These are phyloP conservation scores for Bos javanicus DNA, from an alignment of 2,113 vertebrate species.

Conservation along the genomic window DNA sequence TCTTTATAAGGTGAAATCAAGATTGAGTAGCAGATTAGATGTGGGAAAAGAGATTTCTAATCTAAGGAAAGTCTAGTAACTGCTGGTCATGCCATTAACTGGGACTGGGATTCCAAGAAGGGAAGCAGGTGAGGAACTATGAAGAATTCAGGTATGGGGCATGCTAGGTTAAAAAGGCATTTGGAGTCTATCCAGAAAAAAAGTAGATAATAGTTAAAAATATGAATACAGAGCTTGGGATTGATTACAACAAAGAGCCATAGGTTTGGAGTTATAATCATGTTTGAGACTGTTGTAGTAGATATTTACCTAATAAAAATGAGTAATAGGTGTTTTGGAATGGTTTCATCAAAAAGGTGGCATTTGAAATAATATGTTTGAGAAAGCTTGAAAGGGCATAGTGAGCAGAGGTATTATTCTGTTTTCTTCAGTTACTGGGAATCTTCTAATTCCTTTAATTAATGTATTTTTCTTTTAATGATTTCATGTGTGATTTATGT, in stretches of 20 bases:
- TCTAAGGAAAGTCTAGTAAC: background rate
- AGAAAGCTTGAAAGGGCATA: background rate
- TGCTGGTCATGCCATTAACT: background rate
- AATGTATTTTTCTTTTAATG: constrained; percentile 27
- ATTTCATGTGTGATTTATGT: background rate
- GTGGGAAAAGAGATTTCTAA: background rate
- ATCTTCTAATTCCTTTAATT: constrained; percentile 5
- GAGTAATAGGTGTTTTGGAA: background rate
- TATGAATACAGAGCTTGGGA: background rate
- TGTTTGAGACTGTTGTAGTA: background rate
- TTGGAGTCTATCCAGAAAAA: background rate
- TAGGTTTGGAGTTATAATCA: background rate
- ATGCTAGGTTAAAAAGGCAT: background rate
- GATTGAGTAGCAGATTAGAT: background rate
- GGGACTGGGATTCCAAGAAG: background rate
- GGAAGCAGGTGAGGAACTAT: background rate
- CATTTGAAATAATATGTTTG: background rate
- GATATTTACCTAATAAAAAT: background rate
- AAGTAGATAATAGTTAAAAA: background rate
- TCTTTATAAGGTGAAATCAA: background rate
- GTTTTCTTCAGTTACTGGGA: background rate
- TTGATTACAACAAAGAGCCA: background rate
- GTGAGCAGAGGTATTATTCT: constrained; percentile 5
- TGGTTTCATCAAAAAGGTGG: background rate
- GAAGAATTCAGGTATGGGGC: background rate